A percentile compares a stretch with the other conserved stretches of the same genome.
Conservation (phyloP, 2,113 vertebrate species). For the Eclectus roratus region DNA sequence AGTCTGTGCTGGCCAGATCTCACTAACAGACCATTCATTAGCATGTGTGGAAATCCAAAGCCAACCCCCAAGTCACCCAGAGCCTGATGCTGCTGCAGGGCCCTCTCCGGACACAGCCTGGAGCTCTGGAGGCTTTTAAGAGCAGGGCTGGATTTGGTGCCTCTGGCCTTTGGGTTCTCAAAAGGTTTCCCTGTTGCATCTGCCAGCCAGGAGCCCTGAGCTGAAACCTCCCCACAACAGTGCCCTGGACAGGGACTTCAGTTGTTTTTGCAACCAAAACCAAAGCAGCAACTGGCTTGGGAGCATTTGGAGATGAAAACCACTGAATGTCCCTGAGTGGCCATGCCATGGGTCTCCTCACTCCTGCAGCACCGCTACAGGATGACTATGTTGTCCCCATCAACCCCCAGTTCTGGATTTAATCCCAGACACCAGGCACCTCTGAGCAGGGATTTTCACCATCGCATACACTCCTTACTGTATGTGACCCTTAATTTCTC, state of each 20-base stretch:
- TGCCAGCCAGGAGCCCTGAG: background rate
- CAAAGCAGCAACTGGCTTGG: background rate
- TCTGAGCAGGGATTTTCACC: background rate
- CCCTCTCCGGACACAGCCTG: background rate
- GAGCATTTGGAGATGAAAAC: background rate
- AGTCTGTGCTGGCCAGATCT: background rate
- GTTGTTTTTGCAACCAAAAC: background rate
- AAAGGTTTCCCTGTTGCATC: background rate
- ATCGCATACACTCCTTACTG: background rate
- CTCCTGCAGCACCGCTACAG: background rate
- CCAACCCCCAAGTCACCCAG: background rate
- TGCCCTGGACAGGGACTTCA: background rate
- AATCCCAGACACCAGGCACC: background rate
- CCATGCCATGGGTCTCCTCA: background rate
- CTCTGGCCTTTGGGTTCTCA: background rate
- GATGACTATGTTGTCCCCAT: background rate
- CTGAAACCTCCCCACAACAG: background rate
- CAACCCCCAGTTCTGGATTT: background rate
- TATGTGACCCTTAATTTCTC: background rate
- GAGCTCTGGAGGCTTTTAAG: background rate
- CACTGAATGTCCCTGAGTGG: background rate
- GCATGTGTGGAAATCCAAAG: accelerated
- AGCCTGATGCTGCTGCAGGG: background rate
- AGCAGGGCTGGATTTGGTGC: background rate
- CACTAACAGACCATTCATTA: background rate